phyloP scores from a whole-genome alignment of 2,797 vertebrate genomes.

The Anableps anableps region DNA sequence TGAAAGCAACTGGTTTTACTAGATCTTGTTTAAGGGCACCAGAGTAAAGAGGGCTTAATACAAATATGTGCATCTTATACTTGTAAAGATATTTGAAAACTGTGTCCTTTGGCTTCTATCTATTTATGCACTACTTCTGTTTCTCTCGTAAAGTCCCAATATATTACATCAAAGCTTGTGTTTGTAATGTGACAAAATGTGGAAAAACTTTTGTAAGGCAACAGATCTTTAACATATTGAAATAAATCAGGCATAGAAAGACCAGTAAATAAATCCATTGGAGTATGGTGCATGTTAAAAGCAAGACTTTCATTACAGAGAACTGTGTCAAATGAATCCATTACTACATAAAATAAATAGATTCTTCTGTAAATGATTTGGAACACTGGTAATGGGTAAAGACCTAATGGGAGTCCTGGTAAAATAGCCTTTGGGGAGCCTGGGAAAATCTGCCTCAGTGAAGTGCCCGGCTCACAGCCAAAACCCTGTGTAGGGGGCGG shows the following conservation, averaged over 20 bases:
- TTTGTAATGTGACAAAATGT: not conserved
- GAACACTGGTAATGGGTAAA: conserved; percentile 84
- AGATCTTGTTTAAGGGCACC: not conserved
- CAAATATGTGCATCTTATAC: not conserved
- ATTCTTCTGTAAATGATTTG: conserved; percentile 86
- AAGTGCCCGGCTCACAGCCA: conserved; percentile 81
- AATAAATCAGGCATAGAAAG: conserved; percentile 43
- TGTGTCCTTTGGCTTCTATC: not conserved
- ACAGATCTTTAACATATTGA: conserved; percentile 28
- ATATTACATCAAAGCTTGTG: not conserved
- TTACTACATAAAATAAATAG: conserved; percentile 83
- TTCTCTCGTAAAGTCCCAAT: not conserved
- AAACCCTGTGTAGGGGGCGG: conserved; percentile 69
- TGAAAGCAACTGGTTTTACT: not conserved
- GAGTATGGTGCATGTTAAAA: conserved; percentile 50
- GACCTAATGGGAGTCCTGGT: conserved; percentile 83
- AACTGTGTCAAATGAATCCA: conserved; percentile 79
- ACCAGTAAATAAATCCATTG: conserved; percentile 39
- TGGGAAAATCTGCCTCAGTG: conserved; percentile 82
- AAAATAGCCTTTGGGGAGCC: conserved; percentile 85
- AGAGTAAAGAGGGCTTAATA: not conserved
- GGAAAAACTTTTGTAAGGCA: not conserved
- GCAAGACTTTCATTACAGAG: conserved; percentile 54
- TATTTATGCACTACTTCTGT: not conserved
- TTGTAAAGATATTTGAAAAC: not conserved